Percentiles rank a stretch among this genome's conserved stretches.
phyloP scores from a whole-genome alignment of 2,113 vertebrate genomes.

The Myanophis thanlyinensis region DNA sequence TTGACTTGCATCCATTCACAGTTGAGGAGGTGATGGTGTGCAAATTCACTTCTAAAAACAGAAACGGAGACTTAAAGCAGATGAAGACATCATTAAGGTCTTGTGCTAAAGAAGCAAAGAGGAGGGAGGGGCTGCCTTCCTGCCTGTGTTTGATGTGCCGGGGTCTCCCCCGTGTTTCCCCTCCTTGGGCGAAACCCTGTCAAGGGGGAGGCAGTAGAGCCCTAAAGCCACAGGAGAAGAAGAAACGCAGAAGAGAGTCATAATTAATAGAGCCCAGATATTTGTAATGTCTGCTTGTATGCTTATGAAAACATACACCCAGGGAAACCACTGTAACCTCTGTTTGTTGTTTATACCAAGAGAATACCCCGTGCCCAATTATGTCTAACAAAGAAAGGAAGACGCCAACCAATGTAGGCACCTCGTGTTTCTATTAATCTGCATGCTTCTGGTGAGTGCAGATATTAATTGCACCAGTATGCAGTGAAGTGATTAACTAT shows the following conservation, averaged over 20 bases:
- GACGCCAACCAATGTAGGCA: slow-evolving; percentile 29
- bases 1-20: background rate
- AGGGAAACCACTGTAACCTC: slow-evolving; percentile 38
- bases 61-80: slow-evolving; percentile 60
- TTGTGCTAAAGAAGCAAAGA: slow-evolving; percentile 16
- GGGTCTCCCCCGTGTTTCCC: background rate
- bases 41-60: slow-evolving; percentile 40
- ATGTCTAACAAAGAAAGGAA: slow-evolving; percentile 29
- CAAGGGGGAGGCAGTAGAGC: background rate
- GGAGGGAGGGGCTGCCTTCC: background rate
- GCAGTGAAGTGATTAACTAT: slow-evolving; percentile 74
- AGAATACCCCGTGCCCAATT: slow-evolving; percentile 59
- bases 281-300: slow-evolving; percentile 12
- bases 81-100: slow-evolving; percentile 45
- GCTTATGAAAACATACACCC: background rate
- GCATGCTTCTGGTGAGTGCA: slow-evolving; percentile 49
- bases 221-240: slow-evolving; percentile 29
- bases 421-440: slow-evolving; percentile 54
- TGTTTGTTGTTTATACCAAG: slow-evolving; percentile 40
- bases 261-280: slow-evolving; percentile 50
- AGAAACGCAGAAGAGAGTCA: slow-evolving; percentile 43
- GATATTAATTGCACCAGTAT: slow-evolving; percentile 68
- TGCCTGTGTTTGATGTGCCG: background rate
- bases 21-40: accelerated
- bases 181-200: slow-evolving; percentile 3